phyloP scores from a whole-genome alignment of 2,113 vertebrate genomes.

The Crypturellus undulatus region DNA sequence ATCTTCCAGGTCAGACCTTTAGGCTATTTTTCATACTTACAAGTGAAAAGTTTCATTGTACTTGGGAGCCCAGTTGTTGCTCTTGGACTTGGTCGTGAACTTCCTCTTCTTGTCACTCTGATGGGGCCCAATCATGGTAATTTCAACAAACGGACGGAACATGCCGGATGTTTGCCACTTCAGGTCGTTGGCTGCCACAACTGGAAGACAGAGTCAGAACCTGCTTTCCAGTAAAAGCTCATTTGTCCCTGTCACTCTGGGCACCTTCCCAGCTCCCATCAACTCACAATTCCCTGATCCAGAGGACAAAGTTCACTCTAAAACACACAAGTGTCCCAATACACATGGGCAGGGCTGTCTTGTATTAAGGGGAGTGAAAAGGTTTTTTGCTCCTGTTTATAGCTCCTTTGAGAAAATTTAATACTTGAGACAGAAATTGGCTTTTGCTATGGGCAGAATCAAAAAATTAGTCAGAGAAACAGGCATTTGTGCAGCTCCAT shows the following conservation, averaged over 20 bases:
- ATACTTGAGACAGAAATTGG: neutral
- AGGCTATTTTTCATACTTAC: constrained; percentile 79
- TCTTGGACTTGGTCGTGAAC: constrained; percentile 98
- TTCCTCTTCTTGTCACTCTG: constrained; percentile 96
- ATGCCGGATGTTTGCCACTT: constrained; percentile 98
- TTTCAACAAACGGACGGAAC: constrained; percentile 97
- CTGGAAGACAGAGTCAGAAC: constrained; percentile 75
- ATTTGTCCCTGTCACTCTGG: neutral
- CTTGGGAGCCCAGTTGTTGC: constrained; percentile 98
- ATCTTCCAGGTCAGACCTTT: neutral
- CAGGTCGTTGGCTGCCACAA: constrained; percentile 92
- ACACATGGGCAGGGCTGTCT: neutral
- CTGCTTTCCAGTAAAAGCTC: neutral
- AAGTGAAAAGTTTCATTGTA: constrained; percentile 98
- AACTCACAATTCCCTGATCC: neutral
- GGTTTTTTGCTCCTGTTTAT: neutral
- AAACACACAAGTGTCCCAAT: rapidly evolving
- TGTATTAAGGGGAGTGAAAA: neutral
- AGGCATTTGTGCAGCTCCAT: rapidly evolving
- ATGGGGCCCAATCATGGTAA: constrained; percentile 94
- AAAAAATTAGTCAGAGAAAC: neutral
- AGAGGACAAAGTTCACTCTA: neutral
- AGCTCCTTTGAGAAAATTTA: neutral
- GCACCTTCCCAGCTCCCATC: neutral
- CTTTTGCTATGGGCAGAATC: neutral